Evolutionary conservation across 2,797 vertebrate species (phyloP), one percentile per base, ranked within the genome.

Genomic region (Lophotriccus pileatus): DNA sequence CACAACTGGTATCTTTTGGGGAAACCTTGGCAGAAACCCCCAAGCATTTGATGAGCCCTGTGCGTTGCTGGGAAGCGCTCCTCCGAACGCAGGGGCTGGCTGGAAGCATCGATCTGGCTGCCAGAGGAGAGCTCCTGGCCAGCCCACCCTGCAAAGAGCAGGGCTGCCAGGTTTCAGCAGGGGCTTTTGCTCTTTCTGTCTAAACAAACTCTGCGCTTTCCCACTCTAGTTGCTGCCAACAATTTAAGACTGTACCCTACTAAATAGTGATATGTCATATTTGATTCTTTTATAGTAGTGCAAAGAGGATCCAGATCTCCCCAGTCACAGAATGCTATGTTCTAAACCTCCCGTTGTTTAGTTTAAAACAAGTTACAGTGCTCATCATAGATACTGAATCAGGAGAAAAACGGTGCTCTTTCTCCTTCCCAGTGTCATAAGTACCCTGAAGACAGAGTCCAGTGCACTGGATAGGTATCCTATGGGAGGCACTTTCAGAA

Each of bases 291-390:
- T 47, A 27, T 22, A 47, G 32, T 27, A 18, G 44, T 7, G 49
- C 10, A 17, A 66, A 63, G 76, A 69, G 21, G 52, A 69, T 62
- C 17, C 17, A 1, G 11, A 62, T 58, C 59, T 89, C 55, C 13
- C 3, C 52, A 41, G 27, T 2, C 4, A 1, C 30, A 34, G 39
- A 67, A 17, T 19, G 16, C 25, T 55, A 4, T 0, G 0, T 49
- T 44, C 49, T 47, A 63, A 75, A 50, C 43, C 36, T 69, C 41
- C 20, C 16, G 4, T 43, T 49, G 6, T 21, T 56, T 20, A 62
- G 14, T 76, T 63, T 69, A 49, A 69, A 82, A 44, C 43, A 37
- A 55, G 7, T 28, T n/a, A 32, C 36, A 46, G 12, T 21, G 28
- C 17, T 64, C 43, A 4, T 50, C 60, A n/a, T 17, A 73, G 59